Percentiles rank a stretch among this genome's conserved stretches.
phyloP scores from a whole-genome alignment of 2,888 invertebrate species.

The Saturnia pavonia region DNA sequence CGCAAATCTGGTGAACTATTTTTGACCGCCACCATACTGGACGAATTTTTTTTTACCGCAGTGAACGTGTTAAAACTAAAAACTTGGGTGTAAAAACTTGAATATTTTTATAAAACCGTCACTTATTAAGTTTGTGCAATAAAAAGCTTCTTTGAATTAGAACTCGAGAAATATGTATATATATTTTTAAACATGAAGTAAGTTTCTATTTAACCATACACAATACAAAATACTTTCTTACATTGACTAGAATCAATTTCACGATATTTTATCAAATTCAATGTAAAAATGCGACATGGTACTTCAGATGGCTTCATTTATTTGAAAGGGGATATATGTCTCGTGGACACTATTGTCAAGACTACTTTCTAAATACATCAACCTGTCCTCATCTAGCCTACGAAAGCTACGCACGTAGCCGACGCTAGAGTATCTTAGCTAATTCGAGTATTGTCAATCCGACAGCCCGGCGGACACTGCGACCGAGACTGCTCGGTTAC shows the following conservation, averaged over 20 bases:
- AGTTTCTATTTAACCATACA: neutral
- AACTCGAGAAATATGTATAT: neutral
- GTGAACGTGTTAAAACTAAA: too few relatives aligned
- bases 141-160: neutral
- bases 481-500: constrained; percentile 49
- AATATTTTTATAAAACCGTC: neutral
- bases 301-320: neutral
- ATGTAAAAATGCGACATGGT: neutral
- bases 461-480: constrained; percentile 56
- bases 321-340: neutral
- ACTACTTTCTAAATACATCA: constrained; percentile 13
- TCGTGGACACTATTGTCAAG: neutral
- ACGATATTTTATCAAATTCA: too few relatives aligned
- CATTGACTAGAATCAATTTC: neutral
- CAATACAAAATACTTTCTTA: neutral
- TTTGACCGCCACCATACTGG: too few relatives aligned
- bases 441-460: constrained; percentile 65
- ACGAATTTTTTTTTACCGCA: too few relatives aligned
- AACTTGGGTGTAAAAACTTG: neutral
- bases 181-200: neutral
- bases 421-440: constrained; percentile 30
- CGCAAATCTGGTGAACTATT: too few relatives aligned
- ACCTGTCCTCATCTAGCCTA: constrained; percentile 17
- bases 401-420: constrained; percentile 15
- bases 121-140: constrained; percentile 4